Evolutionary conservation across 2,888 invertebrate genomes (phyloP), one percentile per base, ranked within the genome.

Genomic region (Melieria crassipennis): DNA sequence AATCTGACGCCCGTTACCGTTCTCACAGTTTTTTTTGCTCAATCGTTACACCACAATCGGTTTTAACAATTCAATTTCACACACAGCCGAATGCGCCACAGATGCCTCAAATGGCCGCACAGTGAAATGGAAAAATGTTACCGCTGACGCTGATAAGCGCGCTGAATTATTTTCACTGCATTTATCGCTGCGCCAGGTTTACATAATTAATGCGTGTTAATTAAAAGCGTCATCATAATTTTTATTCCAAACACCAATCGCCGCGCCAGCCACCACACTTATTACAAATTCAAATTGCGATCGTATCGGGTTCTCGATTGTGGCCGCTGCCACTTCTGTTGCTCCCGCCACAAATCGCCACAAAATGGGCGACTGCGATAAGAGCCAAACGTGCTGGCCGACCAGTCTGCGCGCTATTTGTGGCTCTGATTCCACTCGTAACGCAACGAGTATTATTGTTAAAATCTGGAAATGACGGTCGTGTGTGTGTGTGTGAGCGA

Each of bases 141-240:
- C 30, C 30, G 30, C 55, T 58, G 48, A 61, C 50, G 57, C 71
- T 71, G 71, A 73, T 71, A 71, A 69, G 60, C 55, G 42, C 52
- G 13, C 48, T 16, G 60, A 71, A 48, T 71, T 70, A 69, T 67
- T 50, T 68, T 52, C 46, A 72, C 67, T 11, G 10, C 47, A 43
- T 50, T 61, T 61, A 68, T 61, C 61, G 13, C 46, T 56, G 16
- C 45, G 7, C 13, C 58, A 58, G 43, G 48, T 79, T 79, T 82
- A 81, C 81, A 81, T 81, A 82, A 79, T 78, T 79, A 81, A 82
- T 80, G 78, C 76, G 77, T 79, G 78, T 77, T 82, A 75, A 69
- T 80, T 80, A 80, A 80, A 73, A 73, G 69, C 70, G 64, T 72
- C 73, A 71, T 74, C 75, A 77, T 72, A 72, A 77, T 74, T 76